Percentiles rank a stretch among this genome's conserved stretches.
Conservation (phyloP, 2,113 vertebrate genomes). For the Thomomys bottae region DNA sequence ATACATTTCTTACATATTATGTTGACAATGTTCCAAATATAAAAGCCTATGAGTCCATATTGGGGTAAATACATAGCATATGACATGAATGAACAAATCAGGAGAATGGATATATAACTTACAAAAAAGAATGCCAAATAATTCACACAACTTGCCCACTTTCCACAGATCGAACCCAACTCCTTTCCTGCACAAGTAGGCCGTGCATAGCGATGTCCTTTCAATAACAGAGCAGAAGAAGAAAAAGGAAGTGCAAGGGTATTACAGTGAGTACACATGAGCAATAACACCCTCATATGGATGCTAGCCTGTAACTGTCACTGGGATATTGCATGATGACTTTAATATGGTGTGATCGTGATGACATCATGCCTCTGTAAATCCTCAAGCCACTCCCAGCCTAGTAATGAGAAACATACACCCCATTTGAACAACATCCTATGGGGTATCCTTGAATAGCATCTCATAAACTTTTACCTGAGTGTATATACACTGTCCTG, state of each 20-base stretch:
- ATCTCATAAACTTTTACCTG: background rate
- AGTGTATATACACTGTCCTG: background rate
- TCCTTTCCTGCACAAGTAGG: background rate
- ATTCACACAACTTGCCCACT: background rate
- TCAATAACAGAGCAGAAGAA: too few relatives aligned
- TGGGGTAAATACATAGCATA: background rate
- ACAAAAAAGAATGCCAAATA: background rate
- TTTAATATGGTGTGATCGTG: background rate
- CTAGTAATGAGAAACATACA: background rate
- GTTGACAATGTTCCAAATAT: background rate
- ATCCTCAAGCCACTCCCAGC: too few relatives aligned
- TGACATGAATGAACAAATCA: background rate
- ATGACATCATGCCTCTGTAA: background rate
- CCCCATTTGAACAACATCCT: background rate
- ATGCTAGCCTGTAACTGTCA: too few relatives aligned
- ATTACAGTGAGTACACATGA: background rate
- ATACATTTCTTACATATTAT: background rate
- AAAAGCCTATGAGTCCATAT: background rate
- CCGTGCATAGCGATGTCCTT: too few relatives aligned
- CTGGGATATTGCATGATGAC: too few relatives aligned
- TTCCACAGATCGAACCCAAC: too few relatives aligned
- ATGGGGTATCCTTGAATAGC: background rate
- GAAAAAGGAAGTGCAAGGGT: background rate
- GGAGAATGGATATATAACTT: background rate
- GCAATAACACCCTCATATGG: background rate